Evolutionary conservation across 1,140 invertebrate genomes (phyloP), one percentile per base, ranked within the genome.

Genomic region (Drosophila azteca): DNA sequence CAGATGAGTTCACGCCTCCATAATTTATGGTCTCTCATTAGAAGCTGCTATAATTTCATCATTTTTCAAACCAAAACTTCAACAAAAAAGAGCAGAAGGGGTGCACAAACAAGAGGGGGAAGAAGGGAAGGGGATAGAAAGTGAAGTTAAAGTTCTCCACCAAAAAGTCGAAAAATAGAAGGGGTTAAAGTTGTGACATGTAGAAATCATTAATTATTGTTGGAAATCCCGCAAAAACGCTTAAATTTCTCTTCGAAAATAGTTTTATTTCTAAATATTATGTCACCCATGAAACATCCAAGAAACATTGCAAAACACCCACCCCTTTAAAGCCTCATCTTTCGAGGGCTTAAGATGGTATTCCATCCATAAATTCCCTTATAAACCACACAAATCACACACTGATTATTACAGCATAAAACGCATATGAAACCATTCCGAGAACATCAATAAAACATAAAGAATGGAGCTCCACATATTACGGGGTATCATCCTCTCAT

Each of bases 21-120:
- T 88, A 88, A 88, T 88, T 69, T 88, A 88, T 60, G 53, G 76
- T 69, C 43, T 43, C 68, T 73, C 72, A 65, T 88, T 83, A 79
- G 66, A 41, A 68, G 65, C 65, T 55, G 68, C 75, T 52, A 84
- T 64, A 68, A 73, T 61, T 57, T 67, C 59, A 79, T 75, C 49
- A 75, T 75, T 75, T 74, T 29, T 75, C 49, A 66, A 17, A 39
- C 35, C 13, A 39, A 39, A 39, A 39, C 11, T 11, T 2, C 11
- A 13, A 5, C 35, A 13, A 31, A 31, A 31, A 31, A 9, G 31
- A 0, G 35, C 4, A 3, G 26, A 52, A 75, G 52, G 26, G 62
- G 53, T 66, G 53, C 1, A 29, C 29, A 29, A 29, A 29, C 11
- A 57, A 43, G n/a, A 45, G 43, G 31, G 17, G 31, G 22, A 24